Base-by-base conservation (phyloP, 2,888 invertebrate species). In the Opisthograptis luteolata region DNA sequence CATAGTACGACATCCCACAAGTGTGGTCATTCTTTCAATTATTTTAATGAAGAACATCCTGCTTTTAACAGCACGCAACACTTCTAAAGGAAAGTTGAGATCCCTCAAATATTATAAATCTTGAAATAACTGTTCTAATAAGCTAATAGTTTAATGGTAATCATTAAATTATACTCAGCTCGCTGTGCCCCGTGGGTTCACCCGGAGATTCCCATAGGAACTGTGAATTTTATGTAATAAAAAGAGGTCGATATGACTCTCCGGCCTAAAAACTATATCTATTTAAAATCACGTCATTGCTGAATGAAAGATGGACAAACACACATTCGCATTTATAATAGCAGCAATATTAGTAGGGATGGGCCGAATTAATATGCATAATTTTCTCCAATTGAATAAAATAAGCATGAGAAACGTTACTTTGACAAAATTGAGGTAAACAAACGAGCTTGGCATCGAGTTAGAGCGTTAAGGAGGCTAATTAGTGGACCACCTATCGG, bases 21-120 rank as follows among this genome's bases (percentile, higher is more conserved):
- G 14, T 9, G 9, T 7, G 17, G 34, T 5, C 13, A 15, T 7
- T 27, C 9, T 41, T 36, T 47, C 41, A 52, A 61, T 61, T 63
- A 44, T 50, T 55, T 49, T 58, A 62, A 66, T 68, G 52, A 59
- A 53, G 35, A 27, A 60, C 70, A 66, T 71, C 69, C 70, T 64
- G 69, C 37, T 37, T 35, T 43, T 45, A 42, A 44, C 30, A 40
- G 51, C 70, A 71, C 66, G 70, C 68, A 53, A 70, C 55, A 55
- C 9, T 30, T 40, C 42, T 39, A 30, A 35, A 46, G 8, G 48
- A 30, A 53, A 44, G 30, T 27, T 44, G 28, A 47, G 48, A 51
- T 37, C 7, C 24, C 2, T 17, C 15, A 32, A 45, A 52, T 45
- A 49, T 41, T 39, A 39, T 51, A 39, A 40, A 49, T 43, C 48